These are phyloP conservation scores for Podarcis muralis DNA, from an alignment of 2,113 vertebrate genomes.

Conservation along the genomic window DNA sequence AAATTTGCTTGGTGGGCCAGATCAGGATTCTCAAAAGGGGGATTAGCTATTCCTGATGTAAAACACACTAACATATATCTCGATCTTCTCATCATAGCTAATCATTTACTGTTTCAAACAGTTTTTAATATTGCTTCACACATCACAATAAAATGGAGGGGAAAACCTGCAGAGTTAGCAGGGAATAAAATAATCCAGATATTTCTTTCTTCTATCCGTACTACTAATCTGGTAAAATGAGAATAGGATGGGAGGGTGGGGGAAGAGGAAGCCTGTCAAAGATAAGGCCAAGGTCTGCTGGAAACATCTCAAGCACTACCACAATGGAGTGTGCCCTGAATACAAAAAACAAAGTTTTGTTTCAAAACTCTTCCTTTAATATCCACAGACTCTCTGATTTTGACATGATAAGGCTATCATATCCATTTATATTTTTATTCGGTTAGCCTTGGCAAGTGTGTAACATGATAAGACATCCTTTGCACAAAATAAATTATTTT, in stretches of 20 bases:
- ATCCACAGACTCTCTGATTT: conserved; percentile 9
- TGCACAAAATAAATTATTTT: conserved; percentile 59
- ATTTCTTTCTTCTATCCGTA: not conserved
- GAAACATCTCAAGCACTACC: not conserved
- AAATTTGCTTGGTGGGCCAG: no score
- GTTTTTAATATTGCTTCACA: not conserved
- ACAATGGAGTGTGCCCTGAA: not conserved
- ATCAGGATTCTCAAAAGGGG: no score
- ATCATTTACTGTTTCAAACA: not conserved
- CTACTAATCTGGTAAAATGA: not conserved
- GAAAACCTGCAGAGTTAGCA: not conserved
- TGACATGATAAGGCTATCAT: conserved; percentile 37
- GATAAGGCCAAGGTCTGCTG: not conserved
- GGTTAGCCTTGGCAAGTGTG: conserved; percentile 48
- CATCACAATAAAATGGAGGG: not conserved
- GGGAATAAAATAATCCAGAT: not conserved
- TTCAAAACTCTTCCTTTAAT: conserved; percentile 39
- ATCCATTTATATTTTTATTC: conserved; percentile 48
- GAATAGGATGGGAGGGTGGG: not conserved
- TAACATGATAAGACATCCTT: conserved; percentile 38
- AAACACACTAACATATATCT: not conserved
- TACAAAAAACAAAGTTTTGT: not conserved
- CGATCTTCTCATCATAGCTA: not conserved
- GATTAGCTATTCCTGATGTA: not conserved
- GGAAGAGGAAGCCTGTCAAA: not conserved